A percentile compares a stretch with the other conserved stretches of the same genome.
Evolutionary conservation across 2,113 vertebrate species (phyloP).

Genomic region (Malurus elegans): DNA sequence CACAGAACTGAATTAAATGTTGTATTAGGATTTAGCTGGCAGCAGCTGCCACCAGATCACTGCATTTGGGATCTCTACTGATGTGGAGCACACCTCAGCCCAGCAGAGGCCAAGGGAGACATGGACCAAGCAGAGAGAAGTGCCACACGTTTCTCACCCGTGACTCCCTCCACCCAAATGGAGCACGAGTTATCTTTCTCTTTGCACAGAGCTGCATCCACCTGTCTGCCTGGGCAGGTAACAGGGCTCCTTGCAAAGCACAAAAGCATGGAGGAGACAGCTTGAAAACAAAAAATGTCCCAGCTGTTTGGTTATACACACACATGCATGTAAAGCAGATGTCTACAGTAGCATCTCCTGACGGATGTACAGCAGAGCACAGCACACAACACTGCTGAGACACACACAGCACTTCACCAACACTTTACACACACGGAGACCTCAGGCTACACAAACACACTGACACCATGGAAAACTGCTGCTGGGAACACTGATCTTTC

Average conservation of each 20-base stretch:
- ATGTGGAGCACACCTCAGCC: not conserved
- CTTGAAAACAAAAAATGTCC: not conserved
- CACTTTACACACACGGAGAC: not conserved
- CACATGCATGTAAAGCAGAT: not conserved
- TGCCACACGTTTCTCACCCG: fast-evolving
- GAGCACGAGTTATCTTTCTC: fast-evolving
- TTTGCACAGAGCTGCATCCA: not conserved
- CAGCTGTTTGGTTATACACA: not conserved
- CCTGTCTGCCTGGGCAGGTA: not conserved
- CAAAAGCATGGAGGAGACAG: not conserved
- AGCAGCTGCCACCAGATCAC: not conserved
- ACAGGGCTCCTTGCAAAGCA: not conserved
- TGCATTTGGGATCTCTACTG: not conserved
- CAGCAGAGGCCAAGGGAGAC: not conserved
- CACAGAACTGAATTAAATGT: not conserved
- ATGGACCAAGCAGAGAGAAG: not conserved
- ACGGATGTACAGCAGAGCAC: not conserved
- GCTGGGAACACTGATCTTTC: not conserved
- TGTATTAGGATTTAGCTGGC: not conserved
- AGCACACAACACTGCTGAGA: not conserved
- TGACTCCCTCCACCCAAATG: not conserved
- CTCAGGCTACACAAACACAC: not conserved
- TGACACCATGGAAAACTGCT: not conserved
- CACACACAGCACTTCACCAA: not conserved
- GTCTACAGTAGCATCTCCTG: not conserved